Evolutionary conservation across 2,113 vertebrate species (phyloP).

Genomic region (Todiramphus saurophagus): DNA sequence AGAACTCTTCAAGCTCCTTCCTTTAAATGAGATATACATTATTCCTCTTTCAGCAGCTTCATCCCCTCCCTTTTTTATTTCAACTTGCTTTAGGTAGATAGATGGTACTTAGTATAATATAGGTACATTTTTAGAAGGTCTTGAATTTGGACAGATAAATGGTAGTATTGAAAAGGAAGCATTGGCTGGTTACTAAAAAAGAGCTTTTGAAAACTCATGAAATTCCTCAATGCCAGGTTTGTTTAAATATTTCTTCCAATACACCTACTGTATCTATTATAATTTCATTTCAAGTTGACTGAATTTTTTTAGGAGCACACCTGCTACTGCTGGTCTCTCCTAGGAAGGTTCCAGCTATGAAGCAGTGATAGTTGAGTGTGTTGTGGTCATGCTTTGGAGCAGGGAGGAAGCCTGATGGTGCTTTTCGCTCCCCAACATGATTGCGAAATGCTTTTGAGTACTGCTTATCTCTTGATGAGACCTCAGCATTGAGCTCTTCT

Average conservation of each 20-base stretch:
- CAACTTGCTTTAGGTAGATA: not conserved
- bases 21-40: not conserved
- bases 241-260: not conserved
- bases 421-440: not conserved
- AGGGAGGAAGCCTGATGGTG: not conserved
- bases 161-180: not conserved
- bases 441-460: not conserved
- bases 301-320: not conserved
- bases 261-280: not conserved
- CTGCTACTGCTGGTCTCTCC: not conserved
- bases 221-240: not conserved
- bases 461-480: not conserved
- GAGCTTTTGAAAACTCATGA: not conserved
- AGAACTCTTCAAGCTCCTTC: not conserved
- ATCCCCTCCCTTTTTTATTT: not conserved
- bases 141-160: constrained; percentile 3
- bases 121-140: constrained; percentile 5
- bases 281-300: not conserved
- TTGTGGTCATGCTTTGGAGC: not conserved
- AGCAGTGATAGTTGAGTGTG: not conserved
- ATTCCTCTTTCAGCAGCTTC: not conserved
- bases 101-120: not conserved
- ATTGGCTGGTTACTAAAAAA: not conserved
- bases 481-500: not conserved
- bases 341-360: not conserved